Conservation (phyloP, 1,140 invertebrate species). For the Drosophila mayri region DNA sequence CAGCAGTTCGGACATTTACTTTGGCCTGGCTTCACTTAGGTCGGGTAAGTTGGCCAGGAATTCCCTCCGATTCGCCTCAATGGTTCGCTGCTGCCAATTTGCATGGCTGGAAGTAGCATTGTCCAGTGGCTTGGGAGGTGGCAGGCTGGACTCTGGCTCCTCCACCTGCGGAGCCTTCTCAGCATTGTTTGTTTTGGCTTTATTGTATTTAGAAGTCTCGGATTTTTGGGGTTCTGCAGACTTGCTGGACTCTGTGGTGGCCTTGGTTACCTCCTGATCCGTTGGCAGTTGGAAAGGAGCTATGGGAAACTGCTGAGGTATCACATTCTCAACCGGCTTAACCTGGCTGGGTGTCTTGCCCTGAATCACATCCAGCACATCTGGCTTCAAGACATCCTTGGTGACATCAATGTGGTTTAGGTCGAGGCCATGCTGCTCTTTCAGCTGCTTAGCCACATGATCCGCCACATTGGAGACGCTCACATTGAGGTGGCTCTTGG, state of each 20-base stretch:
- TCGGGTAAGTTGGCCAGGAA: conserved; percentile 72
- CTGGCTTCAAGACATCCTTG: conserved; percentile 61
- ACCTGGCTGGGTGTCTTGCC: conserved; percentile 54
- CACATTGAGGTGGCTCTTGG: conserved; percentile 70
- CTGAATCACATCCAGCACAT: conserved; percentile 66
- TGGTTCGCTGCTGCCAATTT: conserved; percentile 71
- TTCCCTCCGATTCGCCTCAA: conserved; percentile 75
- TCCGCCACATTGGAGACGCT: conserved; percentile 58
- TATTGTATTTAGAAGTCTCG: conserved; percentile 47
- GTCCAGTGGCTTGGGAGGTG: conserved; percentile 54
- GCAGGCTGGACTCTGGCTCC: conserved; percentile 15
- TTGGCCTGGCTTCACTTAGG: conserved; percentile 34
- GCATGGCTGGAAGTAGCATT: conserved; percentile 34
- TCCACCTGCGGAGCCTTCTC: conserved; percentile 68
- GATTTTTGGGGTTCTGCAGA: neutral
- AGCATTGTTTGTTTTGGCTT: conserved; percentile 66
- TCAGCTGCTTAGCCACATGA: conserved; percentile 56
- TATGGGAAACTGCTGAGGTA: conserved; percentile 69
- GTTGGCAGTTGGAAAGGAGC: conserved; percentile 68
- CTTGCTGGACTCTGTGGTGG: conserved; percentile 18
- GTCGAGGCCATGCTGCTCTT: conserved; percentile 66
- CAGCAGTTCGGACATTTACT: conserved; percentile 40
- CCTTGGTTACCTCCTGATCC: conserved; percentile 22
- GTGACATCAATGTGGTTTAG: conserved; percentile 59
- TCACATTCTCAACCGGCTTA: conserved; percentile 62